Evolutionary conservation across 2,888 invertebrate genomes (phyloP).

Genomic region (Heliconius ismenius): DNA sequence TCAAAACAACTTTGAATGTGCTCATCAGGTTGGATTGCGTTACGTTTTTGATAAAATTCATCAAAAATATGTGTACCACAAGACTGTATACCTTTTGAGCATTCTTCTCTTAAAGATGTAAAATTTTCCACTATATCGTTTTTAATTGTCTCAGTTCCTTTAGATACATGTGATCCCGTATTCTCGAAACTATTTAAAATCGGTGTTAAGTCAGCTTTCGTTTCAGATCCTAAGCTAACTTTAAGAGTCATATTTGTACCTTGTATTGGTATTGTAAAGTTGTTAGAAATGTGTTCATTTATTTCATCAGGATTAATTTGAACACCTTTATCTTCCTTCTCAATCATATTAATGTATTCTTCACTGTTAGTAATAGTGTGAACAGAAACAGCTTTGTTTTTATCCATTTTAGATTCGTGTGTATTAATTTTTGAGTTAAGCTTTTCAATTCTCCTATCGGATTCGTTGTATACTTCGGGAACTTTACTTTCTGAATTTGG

Average conservation of each 20-base stretch:
- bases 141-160: slow-evolving; percentile 55
- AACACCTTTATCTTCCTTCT: slow-evolving; percentile 45
- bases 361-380: slow-evolving; percentile 21
- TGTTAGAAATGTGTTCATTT: slow-evolving; percentile 46
- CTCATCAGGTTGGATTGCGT: neutral
- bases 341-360: slow-evolving; percentile 24
- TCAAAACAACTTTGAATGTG: slow-evolving; percentile 31
- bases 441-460: neutral
- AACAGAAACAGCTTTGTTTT: slow-evolving; percentile 17
- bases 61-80: slow-evolving; percentile 47
- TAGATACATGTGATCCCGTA: slow-evolving; percentile 28
- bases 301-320: slow-evolving; percentile 41
- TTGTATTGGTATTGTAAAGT: slow-evolving; percentile 67
- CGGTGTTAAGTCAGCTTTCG: slow-evolving; percentile 13
- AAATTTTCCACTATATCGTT: slow-evolving; percentile 51
- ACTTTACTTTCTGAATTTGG: slow-evolving; percentile 32
- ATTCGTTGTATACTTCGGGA: slow-evolving; percentile 27
- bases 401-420: slow-evolving; percentile 19
- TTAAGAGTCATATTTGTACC: slow-evolving; percentile 74
- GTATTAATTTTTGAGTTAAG: slow-evolving; percentile 28
- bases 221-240: slow-evolving; percentile 51
- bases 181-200: slow-evolving; percentile 31
- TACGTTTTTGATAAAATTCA: slow-evolving; percentile 37
- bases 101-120: slow-evolving; percentile 59
- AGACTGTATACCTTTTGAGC: slow-evolving; percentile 63